Conservation (phyloP, 1,140 invertebrate genomes). For the Drosophila albomicans region DNA sequence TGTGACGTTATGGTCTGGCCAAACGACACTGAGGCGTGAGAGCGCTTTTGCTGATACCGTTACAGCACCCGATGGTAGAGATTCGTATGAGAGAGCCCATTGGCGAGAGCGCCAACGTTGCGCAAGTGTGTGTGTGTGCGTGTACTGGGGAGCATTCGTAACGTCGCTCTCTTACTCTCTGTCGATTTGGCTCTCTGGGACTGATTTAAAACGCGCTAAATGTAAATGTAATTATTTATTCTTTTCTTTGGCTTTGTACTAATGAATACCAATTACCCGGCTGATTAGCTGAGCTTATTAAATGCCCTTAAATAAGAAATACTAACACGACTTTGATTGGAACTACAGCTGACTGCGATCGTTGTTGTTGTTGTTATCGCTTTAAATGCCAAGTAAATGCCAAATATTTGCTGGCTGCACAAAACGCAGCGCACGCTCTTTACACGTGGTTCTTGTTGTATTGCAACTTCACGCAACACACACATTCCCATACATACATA, state of each 20-base stretch:
- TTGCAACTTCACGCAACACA: constrained; percentile 70
- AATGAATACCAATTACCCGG: constrained; percentile 31
- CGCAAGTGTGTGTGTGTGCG: constrained; percentile 57
- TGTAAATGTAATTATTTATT: constrained; percentile 31
- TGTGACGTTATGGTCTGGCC: constrained; percentile 34
- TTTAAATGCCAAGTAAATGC: constrained; percentile 17
- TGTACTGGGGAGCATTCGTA: constrained; percentile 1
- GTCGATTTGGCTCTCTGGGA: neutral
- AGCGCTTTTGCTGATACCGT: constrained; percentile 58
- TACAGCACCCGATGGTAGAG: constrained; percentile 38
- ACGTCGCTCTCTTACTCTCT: constrained; percentile 8
- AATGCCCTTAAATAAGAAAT: constrained; percentile 28
- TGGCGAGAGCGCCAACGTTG: constrained; percentile 39
- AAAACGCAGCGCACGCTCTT: constrained; percentile 47
- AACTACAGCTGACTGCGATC: neutral
- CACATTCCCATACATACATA: constrained; percentile 65
- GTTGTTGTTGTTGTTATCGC: neutral
- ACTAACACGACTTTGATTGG: neutral
- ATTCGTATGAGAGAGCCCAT: constrained; percentile 14
- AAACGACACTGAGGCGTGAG: constrained; percentile 40
- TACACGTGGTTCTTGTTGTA: constrained; percentile 60
- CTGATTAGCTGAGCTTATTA: constrained; percentile 50
- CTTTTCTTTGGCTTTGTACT: constrained; percentile 1
- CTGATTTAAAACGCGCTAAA: neutral
- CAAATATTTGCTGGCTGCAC: constrained; percentile 18